Base-by-base conservation (phyloP, 2,797 vertebrate genomes). In the Arctocebus calabarensis region DNA sequence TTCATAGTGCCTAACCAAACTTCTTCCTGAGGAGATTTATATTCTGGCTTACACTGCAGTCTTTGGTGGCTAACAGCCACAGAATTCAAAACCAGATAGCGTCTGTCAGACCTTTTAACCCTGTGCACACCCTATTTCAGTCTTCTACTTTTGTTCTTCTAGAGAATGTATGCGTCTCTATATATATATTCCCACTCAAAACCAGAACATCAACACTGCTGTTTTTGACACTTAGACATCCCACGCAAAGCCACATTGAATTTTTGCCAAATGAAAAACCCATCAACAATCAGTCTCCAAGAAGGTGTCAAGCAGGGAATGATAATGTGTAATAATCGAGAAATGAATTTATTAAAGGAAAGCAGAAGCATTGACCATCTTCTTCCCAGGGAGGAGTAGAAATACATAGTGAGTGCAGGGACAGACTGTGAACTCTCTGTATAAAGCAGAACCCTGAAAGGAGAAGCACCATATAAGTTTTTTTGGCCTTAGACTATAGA, bases 221-320 rank as follows among this genome's bases (percentile, higher is more conserved):
- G 68, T 92, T 94, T 91, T 93, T 83, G 90, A 90, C 89, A 93
- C 95, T 85, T 40, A 86, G 68, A 84, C 91, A 70, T 75, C 93
- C 94, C 96, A 96, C 82, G 3, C 94, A 94, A 92, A 97, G 93
- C 96, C 91, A 84, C 68, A 4, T 52, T 97, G 97, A 92, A 95
- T 79, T 92, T 95, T 90, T 97, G 97, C 96, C 97, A 97, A 94
- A 32, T 91, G 95, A 82, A 95, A 94, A 96, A 68, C 14, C 66
- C 91, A 94, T 86, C 87, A 97, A 57, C 94, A 94, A 90, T 95
- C 86, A 95, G 91, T 96, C 87, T 89, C 92, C 79, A 57, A 95
- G 95, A 95, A 96, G 78, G 93, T 95, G 84, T 96, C 96, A 64
- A 91, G 88, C 87, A 59, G 70, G 91, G 95, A 96, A 94, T 96